Evolutionary conservation across 2,113 vertebrate species (phyloP).

Genomic region (Cyphomyrus discorhynchus): DNA sequence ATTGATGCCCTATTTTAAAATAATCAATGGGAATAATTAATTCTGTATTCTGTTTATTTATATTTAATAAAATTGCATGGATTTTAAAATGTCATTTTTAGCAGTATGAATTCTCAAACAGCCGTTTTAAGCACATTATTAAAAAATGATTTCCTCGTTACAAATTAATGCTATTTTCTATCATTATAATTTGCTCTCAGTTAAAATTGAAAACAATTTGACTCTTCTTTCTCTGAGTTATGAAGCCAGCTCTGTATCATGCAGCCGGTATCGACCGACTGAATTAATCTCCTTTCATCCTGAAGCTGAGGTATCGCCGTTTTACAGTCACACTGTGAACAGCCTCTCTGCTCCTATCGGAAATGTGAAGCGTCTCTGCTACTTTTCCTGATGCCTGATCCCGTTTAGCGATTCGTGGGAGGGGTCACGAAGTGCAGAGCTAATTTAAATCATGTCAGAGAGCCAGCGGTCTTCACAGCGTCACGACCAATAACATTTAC

Average conservation of each 20-base stretch:
- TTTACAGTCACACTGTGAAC: background rate
- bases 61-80: background rate
- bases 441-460: background rate
- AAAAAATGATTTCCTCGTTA: background rate
- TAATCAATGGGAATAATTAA: background rate
- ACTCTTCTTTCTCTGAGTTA: background rate
- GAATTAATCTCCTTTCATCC: background rate
- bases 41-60: background rate
- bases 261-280: background rate
- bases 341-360: background rate
- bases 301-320: background rate
- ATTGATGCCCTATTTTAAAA: background rate
- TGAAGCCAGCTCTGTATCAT: background rate
- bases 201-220: constrained; percentile 1
- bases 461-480: background rate
- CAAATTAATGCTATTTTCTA: constrained; percentile 2
- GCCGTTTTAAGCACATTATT: background rate
- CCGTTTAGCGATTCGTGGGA: background rate
- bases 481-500: background rate
- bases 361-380: background rate
- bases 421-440: background rate
- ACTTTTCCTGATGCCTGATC: background rate
- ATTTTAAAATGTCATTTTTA: background rate
- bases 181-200: background rate
- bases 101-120: background rate